Evolutionary conservation across 2,797 vertebrate species (phyloP).

Genomic region (Florisuga fusca): DNA sequence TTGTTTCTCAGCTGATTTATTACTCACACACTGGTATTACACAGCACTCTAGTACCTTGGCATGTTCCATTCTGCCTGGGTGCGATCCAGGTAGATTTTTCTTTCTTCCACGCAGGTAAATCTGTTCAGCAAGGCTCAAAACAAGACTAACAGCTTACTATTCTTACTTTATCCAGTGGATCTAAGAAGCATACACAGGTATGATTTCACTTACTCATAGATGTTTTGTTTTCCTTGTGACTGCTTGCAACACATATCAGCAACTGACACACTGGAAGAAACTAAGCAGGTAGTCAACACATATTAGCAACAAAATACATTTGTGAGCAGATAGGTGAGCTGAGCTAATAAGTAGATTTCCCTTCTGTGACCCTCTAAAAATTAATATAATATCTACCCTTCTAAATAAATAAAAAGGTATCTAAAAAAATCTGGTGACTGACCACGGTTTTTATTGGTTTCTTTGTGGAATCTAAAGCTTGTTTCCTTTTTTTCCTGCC

Average conservation of each 20-base stretch:
- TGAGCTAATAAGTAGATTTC: neutral
- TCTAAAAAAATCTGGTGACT: neutral
- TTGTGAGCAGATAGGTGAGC: neutral
- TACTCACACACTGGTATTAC: neutral
- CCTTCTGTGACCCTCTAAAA: neutral
- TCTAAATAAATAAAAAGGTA: neutral
- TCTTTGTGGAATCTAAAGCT: neutral
- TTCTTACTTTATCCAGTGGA: neutral
- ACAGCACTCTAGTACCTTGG: neutral
- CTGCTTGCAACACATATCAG: neutral
- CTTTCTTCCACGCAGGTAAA: neutral
- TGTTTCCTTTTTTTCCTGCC: neutral
- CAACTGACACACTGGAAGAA: neutral
- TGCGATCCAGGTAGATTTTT: neutral
- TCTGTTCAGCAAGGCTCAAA: conserved; percentile 12
- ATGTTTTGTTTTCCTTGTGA: neutral
- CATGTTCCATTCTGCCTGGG: neutral
- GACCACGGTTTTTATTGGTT: neutral
- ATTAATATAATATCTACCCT: neutral
- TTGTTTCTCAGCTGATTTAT: neutral
- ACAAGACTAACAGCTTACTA: neutral
- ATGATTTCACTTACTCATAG: conserved; percentile 9
- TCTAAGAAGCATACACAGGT: neutral
- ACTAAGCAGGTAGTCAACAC: neutral
- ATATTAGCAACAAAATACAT: neutral